Base-by-base conservation (phyloP, 1,140 invertebrate species). In the Drosophila virilis region DNA sequence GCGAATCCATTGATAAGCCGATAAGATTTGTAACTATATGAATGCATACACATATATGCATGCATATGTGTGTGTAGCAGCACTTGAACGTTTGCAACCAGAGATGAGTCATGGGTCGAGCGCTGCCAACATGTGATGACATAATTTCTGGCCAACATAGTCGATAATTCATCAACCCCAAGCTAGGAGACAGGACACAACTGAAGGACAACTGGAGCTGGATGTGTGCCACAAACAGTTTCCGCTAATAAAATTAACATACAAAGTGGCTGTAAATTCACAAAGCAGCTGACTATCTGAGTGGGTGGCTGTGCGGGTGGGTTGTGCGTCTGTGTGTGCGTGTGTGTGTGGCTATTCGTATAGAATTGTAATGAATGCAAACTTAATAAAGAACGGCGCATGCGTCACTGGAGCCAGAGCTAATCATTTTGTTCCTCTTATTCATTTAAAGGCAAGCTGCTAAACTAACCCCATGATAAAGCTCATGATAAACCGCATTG, bases 181-280 rank as follows among this genome's bases (percentile, higher is more conserved):
- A 13, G 37, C 15, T 35, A 15, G 37, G 12, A 13, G 38, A 8
- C 13, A 32, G 40, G 40, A 58, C 15, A 48, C n/a, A 35, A 51
- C 45, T 33, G 64, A 43, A 80, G 60, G 58, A 66, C 65, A 45
- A 33, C 17, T 55, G 10, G 8, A 62, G 55, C 43, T 55, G 46
- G 64, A 52, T 58, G 68, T 58, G 17, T 50, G 60, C 69, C 67
- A 75, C 61, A 64, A 66, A 43, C 42, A 68, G 81, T 78, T 69
- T 72, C 54, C 45, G 48, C 74, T 33, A 77, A 74, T 62, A 66
- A 71, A 74, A 86, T 86, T 75, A 74, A 79, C 83, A 88, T 83
- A 77, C 42, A 83, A 77, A 83, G 50, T 77, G 61, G 33, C 76
- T 59, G 12, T 22, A 54, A 75, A 72, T 57, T 35, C 43, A 22